Percentiles rank a stretch among this genome's conserved stretches.
phyloP scores from a whole-genome alignment of 2,113 vertebrate genomes.

The Gymnarchus niloticus region DNA sequence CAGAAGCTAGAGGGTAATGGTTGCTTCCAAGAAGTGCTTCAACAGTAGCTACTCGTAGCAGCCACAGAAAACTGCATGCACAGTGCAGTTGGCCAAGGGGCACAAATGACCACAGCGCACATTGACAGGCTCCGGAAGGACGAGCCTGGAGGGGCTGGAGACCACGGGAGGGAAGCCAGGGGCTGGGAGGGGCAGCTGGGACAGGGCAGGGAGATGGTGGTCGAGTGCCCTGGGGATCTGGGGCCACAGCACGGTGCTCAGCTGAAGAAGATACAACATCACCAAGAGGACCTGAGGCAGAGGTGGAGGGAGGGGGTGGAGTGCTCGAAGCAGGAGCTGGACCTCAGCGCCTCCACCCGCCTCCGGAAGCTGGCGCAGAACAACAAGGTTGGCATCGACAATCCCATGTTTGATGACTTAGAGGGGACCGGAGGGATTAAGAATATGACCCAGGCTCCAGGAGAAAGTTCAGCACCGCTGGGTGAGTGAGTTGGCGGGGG shows the following conservation, averaged over 20 bases:
- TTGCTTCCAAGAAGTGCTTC: conserved; percentile 22
- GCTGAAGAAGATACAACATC: conserved; percentile 79
- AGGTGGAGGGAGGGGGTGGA: conserved; percentile 74
- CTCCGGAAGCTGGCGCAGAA: conserved; percentile 86
- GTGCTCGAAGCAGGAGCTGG: conserved; percentile 76
- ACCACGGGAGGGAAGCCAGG: conserved; percentile 48
- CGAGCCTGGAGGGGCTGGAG: conserved; percentile 59
- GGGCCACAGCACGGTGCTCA: conserved; percentile 72
- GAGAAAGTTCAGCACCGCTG: conserved; percentile 40
- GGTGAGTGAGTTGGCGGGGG: background rate
- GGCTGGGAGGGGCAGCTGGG: conserved; percentile 62
- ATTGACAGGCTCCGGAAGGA: conserved; percentile 84
- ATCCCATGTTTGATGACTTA: conserved; percentile 85
- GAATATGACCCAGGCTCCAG: conserved; percentile 62
- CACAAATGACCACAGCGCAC: conserved; percentile 80
- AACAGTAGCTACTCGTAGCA: background rate
- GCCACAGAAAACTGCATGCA: background rate
- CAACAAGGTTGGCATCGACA: conserved; percentile 87
- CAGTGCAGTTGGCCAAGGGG: conserved; percentile 1
- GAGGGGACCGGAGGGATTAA: conserved; percentile 71
- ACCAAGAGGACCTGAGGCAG: conserved; percentile 84
- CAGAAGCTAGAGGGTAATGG: conserved; percentile 32
- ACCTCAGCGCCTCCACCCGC: conserved; percentile 80
- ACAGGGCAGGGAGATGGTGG: conserved; percentile 79
- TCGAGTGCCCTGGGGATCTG: conserved; percentile 83